These are phyloP conservation scores for Endotricha flammealis DNA, from an alignment of 2,888 invertebrate species.

Conservation along the genomic window DNA sequence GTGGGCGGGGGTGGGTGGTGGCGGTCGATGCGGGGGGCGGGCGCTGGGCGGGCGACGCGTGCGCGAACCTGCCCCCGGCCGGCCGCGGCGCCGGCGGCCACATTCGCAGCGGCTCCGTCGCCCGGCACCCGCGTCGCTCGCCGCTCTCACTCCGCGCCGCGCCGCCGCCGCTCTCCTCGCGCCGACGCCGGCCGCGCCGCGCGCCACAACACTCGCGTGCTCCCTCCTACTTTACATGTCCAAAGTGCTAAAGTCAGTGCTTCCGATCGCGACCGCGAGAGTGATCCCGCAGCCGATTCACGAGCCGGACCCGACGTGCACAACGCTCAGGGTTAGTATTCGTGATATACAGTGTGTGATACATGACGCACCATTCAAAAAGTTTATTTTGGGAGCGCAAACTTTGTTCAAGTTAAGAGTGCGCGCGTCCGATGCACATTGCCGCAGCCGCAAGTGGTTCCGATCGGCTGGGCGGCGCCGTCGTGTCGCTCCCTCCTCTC, in stretches of 20 bases:
- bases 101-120: constrained; percentile 44
- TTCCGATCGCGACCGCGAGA: constrained; percentile 69
- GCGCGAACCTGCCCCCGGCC: constrained; percentile 44
- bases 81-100: constrained; percentile 45
- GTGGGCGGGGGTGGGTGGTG: constrained; percentile 58
- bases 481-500: constrained; percentile 62
- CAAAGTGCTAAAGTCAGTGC: constrained; percentile 76
- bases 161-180: constrained; percentile 59
- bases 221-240: constrained; percentile 66
- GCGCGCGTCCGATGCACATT: constrained; percentile 67
- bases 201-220: constrained; percentile 51
- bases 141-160: constrained; percentile 63
- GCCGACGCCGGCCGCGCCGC: constrained; percentile 69
- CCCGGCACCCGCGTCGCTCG: constrained; percentile 41
- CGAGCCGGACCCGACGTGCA: constrained; percentile 68
- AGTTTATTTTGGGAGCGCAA: constrained; percentile 67
- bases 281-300: constrained; percentile 68
- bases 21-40: constrained; percentile 64
- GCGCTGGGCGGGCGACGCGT: constrained; percentile 60
- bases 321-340: constrained; percentile 73
- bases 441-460: constrained; percentile 65
- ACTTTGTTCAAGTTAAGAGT: constrained; percentile 68
- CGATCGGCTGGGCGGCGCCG: constrained; percentile 66
- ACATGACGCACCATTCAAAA: constrained; percentile 52
- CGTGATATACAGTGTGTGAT: constrained; percentile 39